A percentile compares a stretch with the other conserved stretches of the same genome.
These are phyloP conservation scores for Tetraneura akinire DNA, from an alignment of 1,140 invertebrate species.

Conservation along the genomic window DNA sequence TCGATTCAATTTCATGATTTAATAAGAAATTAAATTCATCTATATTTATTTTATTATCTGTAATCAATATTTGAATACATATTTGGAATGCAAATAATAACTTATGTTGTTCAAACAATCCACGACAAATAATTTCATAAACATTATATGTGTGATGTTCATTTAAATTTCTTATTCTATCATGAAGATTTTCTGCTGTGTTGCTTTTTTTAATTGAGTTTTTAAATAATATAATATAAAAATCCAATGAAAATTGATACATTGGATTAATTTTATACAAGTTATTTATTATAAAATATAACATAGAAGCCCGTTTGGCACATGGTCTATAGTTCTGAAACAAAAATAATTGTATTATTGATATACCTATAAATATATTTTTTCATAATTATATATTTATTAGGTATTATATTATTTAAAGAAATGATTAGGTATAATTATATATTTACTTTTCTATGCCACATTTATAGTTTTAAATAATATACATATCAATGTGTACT, in stretches of 20 bases:
- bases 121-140: constrained; percentile 87
- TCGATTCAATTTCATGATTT: not conserved
- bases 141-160: constrained; percentile 83
- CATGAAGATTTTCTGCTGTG: constrained; percentile 66
- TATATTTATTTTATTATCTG: constrained; percentile 6
- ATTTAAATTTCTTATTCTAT: constrained; percentile 73
- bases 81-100: constrained; percentile 79
- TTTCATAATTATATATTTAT: no score
- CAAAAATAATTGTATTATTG: not conserved
- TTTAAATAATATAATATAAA: constrained; percentile 87
- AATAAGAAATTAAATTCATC: constrained; percentile 1
- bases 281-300: constrained; percentile 94
- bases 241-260: constrained; percentile 89
- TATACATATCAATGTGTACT: no score
- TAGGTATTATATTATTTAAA: no score
- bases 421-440: no score
- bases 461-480: no score
- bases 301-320: constrained; percentile 80
- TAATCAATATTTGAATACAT: constrained; percentile 11
- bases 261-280: constrained; percentile 89
- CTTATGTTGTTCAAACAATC: constrained; percentile 93
- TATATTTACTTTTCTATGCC: no score
- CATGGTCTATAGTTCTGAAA: constrained; percentile 64
- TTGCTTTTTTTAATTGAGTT: constrained; percentile 71
- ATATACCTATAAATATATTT: no score